Evolutionary conservation across 2,888 invertebrate genomes (phyloP).

Genomic region (Phania funesta): DNA sequence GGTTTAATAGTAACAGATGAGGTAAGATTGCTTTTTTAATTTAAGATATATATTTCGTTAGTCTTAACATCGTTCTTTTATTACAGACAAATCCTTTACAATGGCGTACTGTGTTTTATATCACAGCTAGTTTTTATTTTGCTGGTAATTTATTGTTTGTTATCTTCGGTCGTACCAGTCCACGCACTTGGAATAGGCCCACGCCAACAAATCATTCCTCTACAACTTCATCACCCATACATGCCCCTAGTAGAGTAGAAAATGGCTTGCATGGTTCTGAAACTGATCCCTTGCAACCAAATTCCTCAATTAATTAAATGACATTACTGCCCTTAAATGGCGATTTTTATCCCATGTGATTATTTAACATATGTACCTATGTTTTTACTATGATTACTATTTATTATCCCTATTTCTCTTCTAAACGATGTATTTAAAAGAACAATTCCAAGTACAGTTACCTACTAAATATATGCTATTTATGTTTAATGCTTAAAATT

Average conservation of each 20-base stretch:
- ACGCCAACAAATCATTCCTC: slow-evolving; percentile 70
- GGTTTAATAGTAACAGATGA: slow-evolving; percentile 82
- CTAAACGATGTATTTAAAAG: neutral
- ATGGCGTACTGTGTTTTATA: slow-evolving; percentile 89
- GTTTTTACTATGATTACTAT: no score
- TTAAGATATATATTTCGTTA: neutral
- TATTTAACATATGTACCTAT: neutral
- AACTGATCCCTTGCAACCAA: slow-evolving; percentile 42
- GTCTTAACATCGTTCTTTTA: slow-evolving; percentile 61
- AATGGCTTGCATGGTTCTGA: slow-evolving; percentile 12
- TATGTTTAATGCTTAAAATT: no score
- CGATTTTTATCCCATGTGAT: slow-evolving; percentile 43
- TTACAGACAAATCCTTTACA: slow-evolving; percentile 83
- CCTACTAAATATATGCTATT: no score
- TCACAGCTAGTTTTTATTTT: slow-evolving; percentile 86
- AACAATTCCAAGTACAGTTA: no score
- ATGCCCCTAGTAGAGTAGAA: neutral
- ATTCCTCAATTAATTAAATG: slow-evolving; percentile 32
- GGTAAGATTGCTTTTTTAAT: slow-evolving; percentile 78
- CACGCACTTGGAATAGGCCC: slow-evolving; percentile 86
- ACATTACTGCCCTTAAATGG: neutral
- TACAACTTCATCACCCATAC: neutral
- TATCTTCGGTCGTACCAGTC: slow-evolving; percentile 84
- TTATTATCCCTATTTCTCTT: neutral
- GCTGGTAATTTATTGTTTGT: slow-evolving; percentile 86